phyloP scores from a whole-genome alignment of 2,888 invertebrate genomes.

The Hyles lineata region DNA sequence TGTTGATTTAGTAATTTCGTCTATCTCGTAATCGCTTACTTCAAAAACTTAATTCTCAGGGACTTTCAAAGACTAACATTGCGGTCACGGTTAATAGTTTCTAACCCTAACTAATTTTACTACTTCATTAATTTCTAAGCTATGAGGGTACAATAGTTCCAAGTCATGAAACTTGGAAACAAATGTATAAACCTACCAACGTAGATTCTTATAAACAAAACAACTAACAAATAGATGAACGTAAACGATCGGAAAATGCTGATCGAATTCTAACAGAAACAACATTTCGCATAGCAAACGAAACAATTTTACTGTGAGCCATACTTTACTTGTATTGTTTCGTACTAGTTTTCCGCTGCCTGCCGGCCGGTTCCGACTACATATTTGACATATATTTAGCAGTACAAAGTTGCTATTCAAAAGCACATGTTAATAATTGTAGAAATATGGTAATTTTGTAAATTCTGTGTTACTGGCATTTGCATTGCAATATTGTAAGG shows the following conservation, averaged over 20 bases:
- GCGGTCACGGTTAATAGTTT: too few relatives aligned
- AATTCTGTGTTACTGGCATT: not conserved
- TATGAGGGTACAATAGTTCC: too few relatives aligned
- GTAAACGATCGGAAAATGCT: not conserved
- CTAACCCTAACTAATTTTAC: too few relatives aligned
- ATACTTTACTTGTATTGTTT: not conserved
- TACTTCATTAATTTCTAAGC: too few relatives aligned
- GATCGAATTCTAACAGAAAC: not conserved
- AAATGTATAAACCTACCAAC: too few relatives aligned
- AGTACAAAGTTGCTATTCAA: not conserved
- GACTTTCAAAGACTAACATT: too few relatives aligned
- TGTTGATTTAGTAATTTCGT: too few relatives aligned
- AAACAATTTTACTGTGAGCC: not conserved
- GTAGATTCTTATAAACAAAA: too few relatives aligned
- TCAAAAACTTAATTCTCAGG: too few relatives aligned
- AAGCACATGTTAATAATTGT: constrained; percentile 18
- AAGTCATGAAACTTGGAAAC: too few relatives aligned
- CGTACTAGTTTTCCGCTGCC: constrained; percentile 9
- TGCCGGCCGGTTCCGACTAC: not conserved
- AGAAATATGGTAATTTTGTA: constrained; percentile 8
- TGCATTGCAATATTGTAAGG: not conserved
- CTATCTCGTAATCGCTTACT: too few relatives aligned
- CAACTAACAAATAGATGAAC: too few relatives aligned
- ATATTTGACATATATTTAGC: constrained; percentile 14
- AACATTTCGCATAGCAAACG: not conserved